phyloP scores from a whole-genome alignment of 2,113 vertebrate genomes.

The Aptenodytes forsteri region DNA sequence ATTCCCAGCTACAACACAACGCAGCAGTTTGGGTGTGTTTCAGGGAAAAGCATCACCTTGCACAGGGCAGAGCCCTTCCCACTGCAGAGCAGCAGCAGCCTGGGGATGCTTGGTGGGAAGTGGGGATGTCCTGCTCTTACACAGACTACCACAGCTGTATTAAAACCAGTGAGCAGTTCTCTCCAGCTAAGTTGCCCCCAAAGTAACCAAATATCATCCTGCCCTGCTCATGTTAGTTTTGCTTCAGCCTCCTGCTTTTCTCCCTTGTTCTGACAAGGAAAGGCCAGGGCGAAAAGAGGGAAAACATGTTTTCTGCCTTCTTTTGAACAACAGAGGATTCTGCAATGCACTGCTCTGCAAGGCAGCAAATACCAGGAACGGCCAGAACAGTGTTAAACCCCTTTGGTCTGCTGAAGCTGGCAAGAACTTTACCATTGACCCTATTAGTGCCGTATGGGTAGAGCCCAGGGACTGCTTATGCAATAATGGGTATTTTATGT shows the following conservation, averaged over 20 bases:
- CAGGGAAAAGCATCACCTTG: background rate
- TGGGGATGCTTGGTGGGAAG: background rate
- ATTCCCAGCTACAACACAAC: background rate
- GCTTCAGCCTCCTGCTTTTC: background rate
- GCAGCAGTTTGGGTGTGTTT: background rate
- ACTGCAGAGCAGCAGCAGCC: background rate
- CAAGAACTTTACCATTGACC: background rate
- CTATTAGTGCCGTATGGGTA: background rate
- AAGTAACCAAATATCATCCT: background rate
- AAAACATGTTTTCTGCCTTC: background rate
- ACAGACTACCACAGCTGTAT: background rate
- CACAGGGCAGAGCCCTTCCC: background rate
- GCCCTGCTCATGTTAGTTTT: background rate
- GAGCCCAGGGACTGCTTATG: background rate
- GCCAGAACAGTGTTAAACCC: background rate
- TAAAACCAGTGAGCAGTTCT: background rate
- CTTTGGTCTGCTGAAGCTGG: background rate
- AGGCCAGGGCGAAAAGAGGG: background rate
- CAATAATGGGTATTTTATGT: background rate
- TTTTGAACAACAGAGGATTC: background rate
- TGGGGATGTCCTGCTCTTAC: background rate
- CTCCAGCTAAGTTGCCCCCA: background rate
- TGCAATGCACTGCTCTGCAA: background rate
- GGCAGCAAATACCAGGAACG: conserved; percentile 1
- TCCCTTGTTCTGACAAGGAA: background rate